Evolutionary conservation across 2,888 invertebrate species (phyloP), one percentile per base, ranked within the genome.

Genomic region (Pyrochroa serraticornis): DNA sequence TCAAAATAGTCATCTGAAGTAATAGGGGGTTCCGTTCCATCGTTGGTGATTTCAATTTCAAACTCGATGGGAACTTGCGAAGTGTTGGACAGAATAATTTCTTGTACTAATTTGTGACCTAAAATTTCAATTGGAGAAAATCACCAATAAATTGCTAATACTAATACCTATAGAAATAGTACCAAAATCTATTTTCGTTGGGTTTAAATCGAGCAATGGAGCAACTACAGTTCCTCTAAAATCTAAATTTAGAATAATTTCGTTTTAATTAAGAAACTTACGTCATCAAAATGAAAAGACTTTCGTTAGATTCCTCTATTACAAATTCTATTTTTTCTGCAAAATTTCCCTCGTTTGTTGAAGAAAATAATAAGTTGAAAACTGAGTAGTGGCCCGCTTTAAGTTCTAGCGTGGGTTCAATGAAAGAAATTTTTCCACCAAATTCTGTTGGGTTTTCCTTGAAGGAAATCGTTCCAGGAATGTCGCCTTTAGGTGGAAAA

Each of bases 141-240:
- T n/a, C n/a, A 39, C 2, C 8, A n/a, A 39, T 5, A 8, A 12
- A 44, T 7, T 9, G 7, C 44, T 5, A 31, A 44, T 8, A 6
- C 9, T 5, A 60, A 64, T 77, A 86, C 87, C 87, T 65, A 86
- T 73, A 57, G 86, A 82, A 8, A 84, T 80, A 38, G 71, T 75
- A 34, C 84, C 86, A 71, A 87, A 87, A 75, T 86, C 82, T 42
- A 87, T 72, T 60, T 78, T 79, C 0, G 80, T 77, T 34, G 80
- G 76, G 62, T 83, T 82, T 63, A 86, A 84, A 69, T 75, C 80
- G 22, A 88, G 69, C 6, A 84, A 80, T 1, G 88, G 88, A 68
- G 84, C 85, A 51, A 87, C 77, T 1, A 87, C 81, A 70, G 81
- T 82, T 9, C 88, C 88, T 67, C 87, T 88, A 74, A 58, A 82